Base-by-base conservation (phyloP, 30 jellyfish, hydroid and myxozoan species). In the Catostylus mosaicus region DNA sequence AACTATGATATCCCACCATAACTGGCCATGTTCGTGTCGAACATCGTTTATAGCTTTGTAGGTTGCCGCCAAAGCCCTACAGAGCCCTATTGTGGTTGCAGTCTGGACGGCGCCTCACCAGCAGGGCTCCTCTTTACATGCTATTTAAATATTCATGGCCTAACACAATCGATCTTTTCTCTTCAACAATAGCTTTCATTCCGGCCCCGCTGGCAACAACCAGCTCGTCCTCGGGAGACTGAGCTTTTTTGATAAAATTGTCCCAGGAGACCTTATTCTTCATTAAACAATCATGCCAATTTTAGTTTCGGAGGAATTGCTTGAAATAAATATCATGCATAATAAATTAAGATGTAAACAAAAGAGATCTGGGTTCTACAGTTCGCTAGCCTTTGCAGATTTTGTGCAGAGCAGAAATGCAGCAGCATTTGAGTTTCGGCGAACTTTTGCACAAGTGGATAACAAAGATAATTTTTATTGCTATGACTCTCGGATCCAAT, bases 31-130 rank as follows among this genome's bases (percentile, higher is more conserved):
- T 86, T 61, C 86, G 88, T 76, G 89, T 65, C 67, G 87, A 74
- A 62, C 80, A 35, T 80, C 77, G 90, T 88, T 80, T 86, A 65
- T 19, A 63, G 82, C 93, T 80, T 88, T 48, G 93, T 66, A 73
- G 93, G 97, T 75, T 43, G 88, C 88, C 93, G 89, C 93, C 90
- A 68, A 62, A 77, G 81, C 67, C 97, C 89, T 45, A 77, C 73
- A n/a, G 97, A 63, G 97, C 34, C 75, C 89, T 63, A 80, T 88
- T 88, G 90, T 70, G 40, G 51, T 27, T 14, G 80, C 78, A 75
- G 97, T 83, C 96, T 82, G 87, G 82, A 86, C 67, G 97, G 97
- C 97, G 97, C 97, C 97, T 67, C 48, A 89, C 8, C 96, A 40
- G 88, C 89, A 36, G 83, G 97, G 40, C 22, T 61, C 88, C 96